Percentiles rank a stretch among this genome's conserved stretches.
Conservation (phyloP, 2,888 invertebrate species). For the Drosophila borborema region DNA sequence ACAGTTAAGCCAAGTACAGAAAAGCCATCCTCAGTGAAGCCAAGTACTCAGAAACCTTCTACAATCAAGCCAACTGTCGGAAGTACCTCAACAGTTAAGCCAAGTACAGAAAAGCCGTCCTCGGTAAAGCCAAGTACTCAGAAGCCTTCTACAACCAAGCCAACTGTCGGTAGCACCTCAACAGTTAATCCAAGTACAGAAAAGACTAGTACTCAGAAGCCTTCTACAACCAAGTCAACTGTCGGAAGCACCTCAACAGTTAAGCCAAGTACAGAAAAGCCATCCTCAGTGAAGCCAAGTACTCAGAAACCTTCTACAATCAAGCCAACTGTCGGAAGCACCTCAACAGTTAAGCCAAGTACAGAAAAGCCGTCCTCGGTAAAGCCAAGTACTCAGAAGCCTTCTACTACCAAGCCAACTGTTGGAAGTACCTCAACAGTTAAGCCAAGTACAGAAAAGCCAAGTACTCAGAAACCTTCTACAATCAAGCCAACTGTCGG, state of each 20-base stretch:
- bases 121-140: neutral
- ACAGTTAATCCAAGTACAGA: neutral
- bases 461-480: neutral
- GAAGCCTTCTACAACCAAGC: neutral
- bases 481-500: neutral
- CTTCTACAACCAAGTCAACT: neutral
- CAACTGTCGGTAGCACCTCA: neutral
- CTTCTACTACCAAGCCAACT: neutral
- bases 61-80: neutral
- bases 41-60: neutral
- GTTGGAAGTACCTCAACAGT: neutral
- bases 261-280: neutral
- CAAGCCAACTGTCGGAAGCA: neutral
- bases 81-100: neutral
- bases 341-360: neutral
- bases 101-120: neutral
- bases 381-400: neutral
- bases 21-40: neutral
- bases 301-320: neutral
- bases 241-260: neutral
- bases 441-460: neutral
- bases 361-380: neutral
- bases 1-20: neutral
- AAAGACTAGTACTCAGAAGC: neutral
- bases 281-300: neutral